Evolutionary conservation across 2,888 invertebrate genomes (phyloP).

Genomic region (Graphium colonna): DNA sequence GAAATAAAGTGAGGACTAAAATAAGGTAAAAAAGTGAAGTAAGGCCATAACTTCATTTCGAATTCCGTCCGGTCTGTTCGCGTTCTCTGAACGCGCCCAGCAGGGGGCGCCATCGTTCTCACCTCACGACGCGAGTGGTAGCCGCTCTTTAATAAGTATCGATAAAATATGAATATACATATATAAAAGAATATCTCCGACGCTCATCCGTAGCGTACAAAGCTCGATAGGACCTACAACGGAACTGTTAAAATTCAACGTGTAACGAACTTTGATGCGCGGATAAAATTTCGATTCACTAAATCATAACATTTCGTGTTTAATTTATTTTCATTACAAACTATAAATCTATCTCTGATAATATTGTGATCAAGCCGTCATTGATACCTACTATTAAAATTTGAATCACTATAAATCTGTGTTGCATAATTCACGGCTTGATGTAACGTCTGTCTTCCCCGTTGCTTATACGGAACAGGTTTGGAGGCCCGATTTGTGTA

Average conservation of each 20-base stretch:
- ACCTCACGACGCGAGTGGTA: slow-evolving; percentile 79
- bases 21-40: slow-evolving; percentile 58
- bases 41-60: slow-evolving; percentile 76
- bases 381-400: slow-evolving; percentile 47
- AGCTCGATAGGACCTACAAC: background rate
- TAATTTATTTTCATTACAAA: slow-evolving; percentile 37
- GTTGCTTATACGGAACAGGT: slow-evolving; percentile 50
- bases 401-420: slow-evolving; percentile 54
- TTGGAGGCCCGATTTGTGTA: slow-evolving; percentile 63
- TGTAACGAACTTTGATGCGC: slow-evolving; percentile 5
- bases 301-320: slow-evolving; percentile 31
- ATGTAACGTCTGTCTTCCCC: slow-evolving; percentile 41
- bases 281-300: slow-evolving; percentile 15
- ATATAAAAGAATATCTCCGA: slow-evolving; percentile 66
- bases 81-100: slow-evolving; percentile 69
- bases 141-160: slow-evolving; percentile 78
- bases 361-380: slow-evolving; percentile 46
- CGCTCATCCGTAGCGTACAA: slow-evolving; percentile 45
- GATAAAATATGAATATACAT: slow-evolving; percentile 79
- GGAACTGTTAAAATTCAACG: background rate
- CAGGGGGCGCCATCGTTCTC: slow-evolving; percentile 79
- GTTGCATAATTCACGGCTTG: slow-evolving; percentile 47
- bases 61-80: slow-evolving; percentile 74
- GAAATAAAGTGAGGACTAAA: slow-evolving; percentile 63
- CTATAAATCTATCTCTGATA: slow-evolving; percentile 44